phyloP scores from a whole-genome alignment of 2,113 vertebrate genomes.

The Ammodytes marinus region DNA sequence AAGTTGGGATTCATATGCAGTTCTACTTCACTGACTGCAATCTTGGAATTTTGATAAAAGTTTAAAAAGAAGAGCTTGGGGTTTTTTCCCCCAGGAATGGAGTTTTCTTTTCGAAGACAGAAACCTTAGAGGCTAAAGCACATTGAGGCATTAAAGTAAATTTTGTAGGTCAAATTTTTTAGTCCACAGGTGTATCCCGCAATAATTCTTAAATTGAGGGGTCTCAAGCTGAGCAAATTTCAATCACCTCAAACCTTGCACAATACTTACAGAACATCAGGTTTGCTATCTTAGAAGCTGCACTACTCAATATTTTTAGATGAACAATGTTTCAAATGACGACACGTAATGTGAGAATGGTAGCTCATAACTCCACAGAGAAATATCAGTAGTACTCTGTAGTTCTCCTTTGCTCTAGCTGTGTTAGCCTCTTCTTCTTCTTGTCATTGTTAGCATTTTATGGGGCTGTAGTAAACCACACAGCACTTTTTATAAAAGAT shows the following conservation, averaged over 20 bases:
- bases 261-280: conserved; percentile 12
- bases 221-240: neutral
- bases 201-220: conserved; percentile 9
- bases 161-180: conserved; percentile 37
- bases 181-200: conserved; percentile 2
- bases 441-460: conserved; percentile 4
- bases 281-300: conserved; percentile 16
- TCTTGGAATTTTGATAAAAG: conserved; percentile 33
- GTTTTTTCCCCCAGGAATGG: conserved; percentile 22
- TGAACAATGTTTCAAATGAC: conserved; percentile 2
- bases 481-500: no score
- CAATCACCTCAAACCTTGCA: neutral
- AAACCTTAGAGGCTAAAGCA: conserved; percentile 18
- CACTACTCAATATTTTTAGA: conserved; percentile 19
- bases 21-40: conserved; percentile 25
- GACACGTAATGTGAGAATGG: neutral
- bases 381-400: neutral
- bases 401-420: neutral
- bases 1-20: conserved; percentile 25
- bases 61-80: conserved; percentile 17
- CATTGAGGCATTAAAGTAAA: conserved; percentile 25
- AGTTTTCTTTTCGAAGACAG: conserved; percentile 23
- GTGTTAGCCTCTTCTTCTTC: neutral
- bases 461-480: no score
- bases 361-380: neutral